Base-by-base conservation (phyloP, 2,113 vertebrate genomes). In the Toxostoma redivivum region DNA sequence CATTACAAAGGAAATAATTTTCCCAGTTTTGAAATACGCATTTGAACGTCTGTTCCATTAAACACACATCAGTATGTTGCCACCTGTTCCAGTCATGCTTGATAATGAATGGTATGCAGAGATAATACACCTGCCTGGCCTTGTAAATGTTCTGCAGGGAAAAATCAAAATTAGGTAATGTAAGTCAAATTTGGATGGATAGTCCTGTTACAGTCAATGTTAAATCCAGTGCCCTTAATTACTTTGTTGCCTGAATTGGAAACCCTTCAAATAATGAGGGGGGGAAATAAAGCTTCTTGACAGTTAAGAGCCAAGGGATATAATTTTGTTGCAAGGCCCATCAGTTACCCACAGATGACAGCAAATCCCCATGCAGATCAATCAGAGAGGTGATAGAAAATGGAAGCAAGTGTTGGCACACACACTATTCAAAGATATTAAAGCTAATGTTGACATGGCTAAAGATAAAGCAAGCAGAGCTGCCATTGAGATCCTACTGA, bases 221-320 rank as follows among this genome's bases (percentile, higher is more conserved):
- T 97, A 93, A 96, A 83, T 97, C 62, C 89, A 77, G 81, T 85
- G 70, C 56, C 67, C 56, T 97, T 97, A 97, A 97, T 96, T 96
- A 91, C 78, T 97, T 96, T 73, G 61, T 91, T 96, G 83, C 66
- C 47, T 82, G 91, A 95, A 95, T 94, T 77, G 83, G 81, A 94
- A 97, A 89, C 82, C 40, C 37, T 94, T 94, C 78, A 86, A 88
- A 92, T 90, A 93, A 90, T 18, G 35, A 33, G 51, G 8, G 17
- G 17, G 24, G 23, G 12, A 8, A 85, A 95, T 93, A 90, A 93
- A 92, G 24, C 58, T 89, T 77, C 82, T 90, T 69, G 90, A 88
- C 64, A 86, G 56, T 25, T 88, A 82, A 90, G 58, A 91, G 61
- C 66, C 81, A 94, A 89, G 66, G 47, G 91, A 65, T 90, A 86